These are phyloP conservation scores for Limulus polyphemus DNA, from an alignment of 2,888 invertebrate species.

Conservation along the genomic window DNA sequence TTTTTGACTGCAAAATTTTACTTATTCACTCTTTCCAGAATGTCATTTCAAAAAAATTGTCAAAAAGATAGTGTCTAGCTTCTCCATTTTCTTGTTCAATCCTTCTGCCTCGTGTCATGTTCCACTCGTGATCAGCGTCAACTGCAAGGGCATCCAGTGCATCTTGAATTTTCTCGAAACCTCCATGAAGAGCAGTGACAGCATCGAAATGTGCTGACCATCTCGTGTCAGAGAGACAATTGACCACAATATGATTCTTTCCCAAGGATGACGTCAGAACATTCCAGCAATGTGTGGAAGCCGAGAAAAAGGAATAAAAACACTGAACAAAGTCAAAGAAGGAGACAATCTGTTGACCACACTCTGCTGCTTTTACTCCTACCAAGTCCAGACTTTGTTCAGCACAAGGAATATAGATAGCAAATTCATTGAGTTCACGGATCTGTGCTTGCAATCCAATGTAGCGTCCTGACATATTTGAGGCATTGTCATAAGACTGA, in stretches of 20 bases:
- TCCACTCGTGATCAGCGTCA: not conserved
- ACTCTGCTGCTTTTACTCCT: not conserved
- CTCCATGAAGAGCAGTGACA: not conserved
- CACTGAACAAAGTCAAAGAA: not conserved
- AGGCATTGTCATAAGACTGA: too few species aligned
- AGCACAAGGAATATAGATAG: not conserved
- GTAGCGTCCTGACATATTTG: too few species aligned
- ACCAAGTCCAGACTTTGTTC: not conserved
- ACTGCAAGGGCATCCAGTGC: not conserved
- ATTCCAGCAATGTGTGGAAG: slow-evolving; percentile 1
- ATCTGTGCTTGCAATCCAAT: too few species aligned
- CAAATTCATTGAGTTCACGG: not conserved
- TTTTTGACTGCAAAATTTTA: not conserved
- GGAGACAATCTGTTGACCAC: too few species aligned
- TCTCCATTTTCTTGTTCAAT: too few species aligned
- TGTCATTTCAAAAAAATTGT: too few species aligned
- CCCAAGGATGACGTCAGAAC: not conserved
- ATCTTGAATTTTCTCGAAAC: not conserved
- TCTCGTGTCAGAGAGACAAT: not conserved
- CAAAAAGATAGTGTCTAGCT: too few species aligned
- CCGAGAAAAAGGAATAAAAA: not conserved
- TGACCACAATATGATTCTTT: not conserved
- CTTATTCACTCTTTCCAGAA: too few species aligned
- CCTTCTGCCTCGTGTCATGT: too few species aligned
- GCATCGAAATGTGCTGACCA: slow-evolving; percentile 1